These are phyloP conservation scores for Aleiodes alternator DNA, from an alignment of 2,888 invertebrate species.

Conservation along the genomic window DNA sequence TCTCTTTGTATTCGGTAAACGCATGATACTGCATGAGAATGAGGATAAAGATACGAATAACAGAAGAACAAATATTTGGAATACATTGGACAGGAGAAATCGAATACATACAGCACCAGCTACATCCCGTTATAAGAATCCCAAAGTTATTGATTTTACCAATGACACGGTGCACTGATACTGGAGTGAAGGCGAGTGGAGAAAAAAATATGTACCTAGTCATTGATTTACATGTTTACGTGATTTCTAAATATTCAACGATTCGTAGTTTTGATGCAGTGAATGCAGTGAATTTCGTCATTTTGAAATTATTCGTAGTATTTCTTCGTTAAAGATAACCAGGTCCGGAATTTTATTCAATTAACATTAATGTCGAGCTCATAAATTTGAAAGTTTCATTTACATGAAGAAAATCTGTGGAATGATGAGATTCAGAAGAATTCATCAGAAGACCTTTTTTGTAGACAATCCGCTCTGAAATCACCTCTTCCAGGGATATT, in stretches of 20 bases:
- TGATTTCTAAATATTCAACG: conserved; percentile 12
- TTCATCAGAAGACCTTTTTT: no score
- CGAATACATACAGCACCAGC: conserved; percentile 67
- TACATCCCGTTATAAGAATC: conserved; percentile 56
- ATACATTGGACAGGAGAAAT: conserved; percentile 55
- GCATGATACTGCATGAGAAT: conserved; percentile 56
- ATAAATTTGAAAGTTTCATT: no score
- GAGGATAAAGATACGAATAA: conserved; percentile 68
- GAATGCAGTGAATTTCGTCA: no score
- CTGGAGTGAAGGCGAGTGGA: not conserved
- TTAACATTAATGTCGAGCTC: no score
- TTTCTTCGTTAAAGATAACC: no score
- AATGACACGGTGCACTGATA: not conserved
- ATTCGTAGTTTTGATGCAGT: not conserved
- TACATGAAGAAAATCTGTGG: no score
- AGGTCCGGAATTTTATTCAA: no score
- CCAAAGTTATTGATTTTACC: conserved; percentile 65
- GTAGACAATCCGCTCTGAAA: no score
- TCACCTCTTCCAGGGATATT: no score
- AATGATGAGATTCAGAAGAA: no score
- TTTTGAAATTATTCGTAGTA: no score
- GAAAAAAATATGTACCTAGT: not conserved
- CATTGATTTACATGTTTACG: conserved; percentile 7
- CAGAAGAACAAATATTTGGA: conserved; percentile 50
- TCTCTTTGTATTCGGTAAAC: conserved; percentile 81